Conservation (phyloP, 35 echinoderm and acorn worm genomes). For the Diadema setosum region DNA sequence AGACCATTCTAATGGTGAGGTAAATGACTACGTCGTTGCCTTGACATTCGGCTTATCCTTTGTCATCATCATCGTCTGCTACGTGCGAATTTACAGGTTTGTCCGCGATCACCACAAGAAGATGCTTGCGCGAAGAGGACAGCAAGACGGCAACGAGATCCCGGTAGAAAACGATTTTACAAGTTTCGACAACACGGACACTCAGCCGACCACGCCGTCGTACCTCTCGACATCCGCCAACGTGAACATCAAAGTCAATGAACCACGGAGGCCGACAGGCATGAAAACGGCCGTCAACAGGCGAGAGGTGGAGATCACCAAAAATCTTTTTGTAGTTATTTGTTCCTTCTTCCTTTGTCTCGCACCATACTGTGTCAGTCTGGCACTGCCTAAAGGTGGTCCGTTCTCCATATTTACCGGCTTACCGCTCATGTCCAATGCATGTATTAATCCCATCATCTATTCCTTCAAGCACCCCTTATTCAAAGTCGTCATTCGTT, state of each 20-base stretch:
- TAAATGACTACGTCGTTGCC: neutral
- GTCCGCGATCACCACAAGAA: neutral
- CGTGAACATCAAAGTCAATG: neutral
- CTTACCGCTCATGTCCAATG: constrained; percentile 30
- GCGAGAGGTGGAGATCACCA: constrained; percentile 57
- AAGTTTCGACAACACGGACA: neutral
- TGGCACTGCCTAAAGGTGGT: neutral
- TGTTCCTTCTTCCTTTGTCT: constrained; percentile 20
- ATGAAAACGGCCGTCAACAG: neutral
- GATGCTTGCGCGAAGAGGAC: neutral
- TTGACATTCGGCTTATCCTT: constrained; percentile 10
- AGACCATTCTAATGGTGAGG: neutral
- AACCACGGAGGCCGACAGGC: neutral
- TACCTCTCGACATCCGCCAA: neutral
- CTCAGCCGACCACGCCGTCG: neutral
- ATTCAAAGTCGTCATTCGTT: constrained; percentile 52
- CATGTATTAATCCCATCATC: constrained; percentile 38
- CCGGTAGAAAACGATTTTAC: neutral
- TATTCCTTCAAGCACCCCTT: constrained; percentile 49
- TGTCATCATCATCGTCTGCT: constrained; percentile 7
- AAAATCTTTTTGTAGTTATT: constrained; percentile 64
- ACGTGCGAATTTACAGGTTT: neutral
- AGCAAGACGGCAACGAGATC: neutral
- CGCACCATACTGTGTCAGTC: constrained; percentile 27
- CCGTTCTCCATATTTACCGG: constrained; percentile 9